Conservation (phyloP, 2,888 invertebrate species). For the Drosophila nigritarsus region DNA sequence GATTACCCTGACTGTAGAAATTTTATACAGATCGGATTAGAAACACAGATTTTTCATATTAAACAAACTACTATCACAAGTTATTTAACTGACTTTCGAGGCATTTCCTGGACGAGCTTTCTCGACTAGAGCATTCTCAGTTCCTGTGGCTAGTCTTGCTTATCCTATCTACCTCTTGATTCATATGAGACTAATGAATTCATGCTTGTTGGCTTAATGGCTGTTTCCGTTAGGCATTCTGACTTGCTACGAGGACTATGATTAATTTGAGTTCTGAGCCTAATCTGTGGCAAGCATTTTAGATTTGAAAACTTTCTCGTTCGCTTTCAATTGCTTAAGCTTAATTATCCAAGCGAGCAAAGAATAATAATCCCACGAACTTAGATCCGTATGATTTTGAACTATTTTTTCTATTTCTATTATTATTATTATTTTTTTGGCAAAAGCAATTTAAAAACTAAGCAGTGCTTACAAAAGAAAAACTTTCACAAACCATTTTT, state of each 20-base stretch:
- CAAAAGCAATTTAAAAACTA: conserved; percentile 54
- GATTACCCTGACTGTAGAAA: neutral
- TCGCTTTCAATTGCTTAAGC: conserved; percentile 43
- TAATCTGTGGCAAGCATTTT: neutral
- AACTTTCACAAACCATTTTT: conserved; percentile 74
- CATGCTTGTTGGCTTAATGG: neutral
- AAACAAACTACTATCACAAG: neutral
- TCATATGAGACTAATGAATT: neutral
- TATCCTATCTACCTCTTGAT: neutral
- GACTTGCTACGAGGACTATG: neutral
- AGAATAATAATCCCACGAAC: conserved; percentile 48
- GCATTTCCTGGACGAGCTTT: neutral
- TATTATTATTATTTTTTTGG: conserved; percentile 39
- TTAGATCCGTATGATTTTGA: conserved; percentile 44
- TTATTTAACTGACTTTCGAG: neutral
- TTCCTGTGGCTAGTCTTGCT: neutral
- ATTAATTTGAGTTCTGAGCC: too few relatives aligned
- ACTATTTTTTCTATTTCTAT: neutral
- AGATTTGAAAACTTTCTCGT: conserved; percentile 5
- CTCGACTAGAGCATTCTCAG: neutral
- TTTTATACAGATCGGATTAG: accelerated
- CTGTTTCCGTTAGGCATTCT: neutral
- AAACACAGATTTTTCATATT: neutral
- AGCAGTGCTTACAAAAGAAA: conserved; percentile 38
- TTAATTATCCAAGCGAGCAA: conserved; percentile 46